Conservation (phyloP, 2,797 vertebrate genomes). For the Cossypha polioptera region DNA sequence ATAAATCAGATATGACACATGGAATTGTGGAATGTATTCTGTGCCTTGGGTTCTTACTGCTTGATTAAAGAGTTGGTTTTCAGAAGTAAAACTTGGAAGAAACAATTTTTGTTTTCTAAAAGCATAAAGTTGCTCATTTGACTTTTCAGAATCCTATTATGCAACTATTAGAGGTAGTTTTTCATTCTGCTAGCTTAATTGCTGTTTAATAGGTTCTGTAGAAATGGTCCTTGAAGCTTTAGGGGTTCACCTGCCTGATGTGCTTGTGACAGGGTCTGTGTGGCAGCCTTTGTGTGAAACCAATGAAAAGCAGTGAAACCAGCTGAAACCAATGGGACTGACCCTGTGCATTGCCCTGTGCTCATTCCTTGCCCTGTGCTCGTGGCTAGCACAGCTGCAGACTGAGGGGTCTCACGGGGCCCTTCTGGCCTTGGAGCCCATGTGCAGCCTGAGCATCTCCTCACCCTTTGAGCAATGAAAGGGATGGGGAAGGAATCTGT, state of each 20-base stretch:
- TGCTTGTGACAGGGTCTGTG: neutral
- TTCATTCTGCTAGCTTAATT: neutral
- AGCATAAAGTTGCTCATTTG: rapidly evolving
- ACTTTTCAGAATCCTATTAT: neutral
- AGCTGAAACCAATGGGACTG: neutral
- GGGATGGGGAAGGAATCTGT: neutral
- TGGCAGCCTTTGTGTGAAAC: neutral
- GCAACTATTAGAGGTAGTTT: rapidly evolving
- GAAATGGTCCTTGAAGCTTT: neutral
- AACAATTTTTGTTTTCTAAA: neutral
- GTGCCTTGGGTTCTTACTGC: neutral
- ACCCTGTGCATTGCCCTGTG: too few relatives aligned
- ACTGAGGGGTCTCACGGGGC: neutral
- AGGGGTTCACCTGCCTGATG: rapidly evolving
- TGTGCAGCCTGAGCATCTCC: neutral
- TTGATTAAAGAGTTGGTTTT: neutral
- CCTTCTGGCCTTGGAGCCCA: neutral
- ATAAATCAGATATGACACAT: neutral
- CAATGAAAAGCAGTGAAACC: neutral
- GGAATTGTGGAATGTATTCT: neutral
- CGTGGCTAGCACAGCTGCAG: neutral
- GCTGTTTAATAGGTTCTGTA: neutral
- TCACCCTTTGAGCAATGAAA: neutral
- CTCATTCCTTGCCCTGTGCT: rapidly evolving
- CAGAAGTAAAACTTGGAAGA: neutral